phyloP scores from a whole-genome alignment of 2,888 invertebrate genomes.

The Drosophila macrospina region DNA sequence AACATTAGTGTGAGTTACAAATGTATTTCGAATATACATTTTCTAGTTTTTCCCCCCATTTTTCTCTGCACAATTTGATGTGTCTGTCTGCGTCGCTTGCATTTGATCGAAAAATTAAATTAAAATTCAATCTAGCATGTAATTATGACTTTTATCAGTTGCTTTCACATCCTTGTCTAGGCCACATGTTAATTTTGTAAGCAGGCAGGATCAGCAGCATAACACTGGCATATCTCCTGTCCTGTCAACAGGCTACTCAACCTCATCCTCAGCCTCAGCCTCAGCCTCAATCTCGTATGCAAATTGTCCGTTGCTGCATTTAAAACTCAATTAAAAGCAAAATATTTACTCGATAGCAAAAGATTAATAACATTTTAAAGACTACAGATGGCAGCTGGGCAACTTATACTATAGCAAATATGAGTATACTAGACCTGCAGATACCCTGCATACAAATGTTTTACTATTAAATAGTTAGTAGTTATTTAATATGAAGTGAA shows the following conservation, averaged over 20 bases:
- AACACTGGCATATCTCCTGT: constrained; percentile 24
- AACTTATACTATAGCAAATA: too few relatives aligned
- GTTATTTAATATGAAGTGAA: neutral
- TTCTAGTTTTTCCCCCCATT: too few relatives aligned
- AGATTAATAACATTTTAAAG: constrained; percentile 72
- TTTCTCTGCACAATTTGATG: neutral
- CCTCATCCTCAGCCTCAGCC: too few relatives aligned
- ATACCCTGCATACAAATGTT: constrained; percentile 8
- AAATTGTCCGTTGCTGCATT: constrained; percentile 62
- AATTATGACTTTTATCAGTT: constrained; percentile 83
- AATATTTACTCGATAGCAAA: constrained; percentile 75
- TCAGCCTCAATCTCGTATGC: too few relatives aligned
- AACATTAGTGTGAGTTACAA: too few relatives aligned
- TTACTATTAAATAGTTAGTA: neutral
- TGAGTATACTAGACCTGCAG: neutral
- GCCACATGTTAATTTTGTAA: constrained; percentile 26
- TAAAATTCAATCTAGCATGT: constrained; percentile 85
- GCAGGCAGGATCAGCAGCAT: constrained; percentile 19
- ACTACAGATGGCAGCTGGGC: constrained; percentile 18
- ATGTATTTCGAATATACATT: too few relatives aligned
- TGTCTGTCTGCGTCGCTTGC: neutral
- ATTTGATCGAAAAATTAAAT: constrained; percentile 80
- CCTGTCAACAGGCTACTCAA: constrained; percentile 34
- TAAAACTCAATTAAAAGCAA: constrained; percentile 74
- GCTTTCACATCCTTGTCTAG: constrained; percentile 24